Conservation (phyloP, 2,113 vertebrate species). For the Nothobranchius kuhntae region DNA sequence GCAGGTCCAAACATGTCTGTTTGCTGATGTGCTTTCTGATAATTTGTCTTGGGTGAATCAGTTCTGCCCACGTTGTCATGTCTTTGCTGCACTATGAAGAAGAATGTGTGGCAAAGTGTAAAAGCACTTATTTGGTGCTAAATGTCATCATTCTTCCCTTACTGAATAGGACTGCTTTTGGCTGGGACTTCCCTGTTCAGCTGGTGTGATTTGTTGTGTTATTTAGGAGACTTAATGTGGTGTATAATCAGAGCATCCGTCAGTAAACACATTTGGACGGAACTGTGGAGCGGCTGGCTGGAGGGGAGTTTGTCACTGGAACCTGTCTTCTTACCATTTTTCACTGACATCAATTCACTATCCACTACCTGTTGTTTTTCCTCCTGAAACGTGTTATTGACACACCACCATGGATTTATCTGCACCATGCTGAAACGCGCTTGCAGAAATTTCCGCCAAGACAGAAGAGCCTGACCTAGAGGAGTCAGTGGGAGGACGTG, state of each 20-base stretch:
- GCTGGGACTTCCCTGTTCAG: conserved; percentile 51
- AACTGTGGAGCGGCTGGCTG: conserved; percentile 29
- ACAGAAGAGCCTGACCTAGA: conserved; percentile 46
- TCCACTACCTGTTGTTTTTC: conserved; percentile 40
- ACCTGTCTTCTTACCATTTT: conserved; percentile 30
- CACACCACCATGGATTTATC: conserved; percentile 56
- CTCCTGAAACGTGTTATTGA: conserved; percentile 42
- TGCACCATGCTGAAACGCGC: conserved; percentile 36
- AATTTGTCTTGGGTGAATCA: background rate
- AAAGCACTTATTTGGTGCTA: conserved; percentile 52
- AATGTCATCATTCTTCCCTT: conserved; percentile 61
- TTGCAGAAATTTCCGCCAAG: conserved; percentile 54
- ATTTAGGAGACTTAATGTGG: conserved; percentile 68
- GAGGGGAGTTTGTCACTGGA: conserved; percentile 19
- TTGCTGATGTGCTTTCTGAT: background rate
- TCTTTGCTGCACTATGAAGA: conserved; percentile 35
- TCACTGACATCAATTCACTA: conserved; percentile 32
- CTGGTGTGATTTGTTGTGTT: conserved; percentile 70
- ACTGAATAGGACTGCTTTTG: conserved; percentile 62
- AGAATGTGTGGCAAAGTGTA: conserved; percentile 17
- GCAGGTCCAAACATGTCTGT: background rate
- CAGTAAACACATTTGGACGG: conserved; percentile 62
- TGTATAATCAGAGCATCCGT: conserved; percentile 71
- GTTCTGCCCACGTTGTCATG: background rate
- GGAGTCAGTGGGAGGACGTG: conserved; percentile 59